Evolutionary conservation across 2,113 vertebrate species (phyloP).

Genomic region (Falco punctatus): DNA sequence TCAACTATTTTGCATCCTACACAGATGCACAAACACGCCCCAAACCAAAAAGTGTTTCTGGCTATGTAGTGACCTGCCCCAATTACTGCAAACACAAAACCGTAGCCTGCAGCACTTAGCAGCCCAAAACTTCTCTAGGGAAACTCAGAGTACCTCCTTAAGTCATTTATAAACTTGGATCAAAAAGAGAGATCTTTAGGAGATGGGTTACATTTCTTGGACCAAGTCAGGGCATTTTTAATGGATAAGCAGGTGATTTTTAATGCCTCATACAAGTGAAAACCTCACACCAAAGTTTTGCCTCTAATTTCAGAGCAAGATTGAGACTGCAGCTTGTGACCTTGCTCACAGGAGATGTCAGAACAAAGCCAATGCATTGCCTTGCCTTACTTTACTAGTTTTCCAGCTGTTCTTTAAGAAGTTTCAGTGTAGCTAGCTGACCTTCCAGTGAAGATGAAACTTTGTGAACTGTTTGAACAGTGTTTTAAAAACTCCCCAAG

Average conservation of each 20-base stretch:
- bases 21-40: neutral
- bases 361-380: neutral
- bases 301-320: neutral
- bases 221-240: accelerated
- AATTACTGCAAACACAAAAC: neutral
- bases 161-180: neutral
- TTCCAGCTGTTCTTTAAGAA: neutral
- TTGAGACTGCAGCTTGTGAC: neutral
- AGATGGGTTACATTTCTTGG: neutral
- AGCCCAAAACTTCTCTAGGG: neutral
- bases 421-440: neutral
- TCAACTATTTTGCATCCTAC: neutral
- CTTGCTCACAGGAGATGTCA: neutral
- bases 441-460: neutral
- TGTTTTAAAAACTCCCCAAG: neutral
- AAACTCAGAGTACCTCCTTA: neutral
- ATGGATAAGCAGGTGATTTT: neutral
- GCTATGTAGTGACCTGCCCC: neutral
- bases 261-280: neutral
- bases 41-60: neutral
- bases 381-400: neutral
- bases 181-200: neutral
- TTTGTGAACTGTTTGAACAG: neutral
- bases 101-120: neutral
- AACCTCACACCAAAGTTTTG: neutral